Evolutionary conservation across 2,797 vertebrate genomes (phyloP).

Genomic region (Myotis myotis): DNA sequence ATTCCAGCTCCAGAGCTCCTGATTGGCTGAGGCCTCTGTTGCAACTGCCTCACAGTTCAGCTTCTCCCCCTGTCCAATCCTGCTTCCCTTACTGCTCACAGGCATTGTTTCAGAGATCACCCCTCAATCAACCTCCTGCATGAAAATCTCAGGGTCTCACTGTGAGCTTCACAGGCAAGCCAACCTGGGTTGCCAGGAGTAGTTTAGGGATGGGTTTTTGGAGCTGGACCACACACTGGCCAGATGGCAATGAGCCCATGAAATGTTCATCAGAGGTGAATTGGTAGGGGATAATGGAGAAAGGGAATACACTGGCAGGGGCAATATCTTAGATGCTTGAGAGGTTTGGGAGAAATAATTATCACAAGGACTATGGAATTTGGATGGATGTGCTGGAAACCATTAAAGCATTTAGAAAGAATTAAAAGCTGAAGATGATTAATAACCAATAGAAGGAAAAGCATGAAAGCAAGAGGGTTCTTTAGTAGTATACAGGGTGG

Average conservation of each 20-base stretch:
- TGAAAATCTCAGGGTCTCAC: background rate
- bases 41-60: background rate
- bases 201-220: background rate
- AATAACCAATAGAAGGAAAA: background rate
- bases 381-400: background rate
- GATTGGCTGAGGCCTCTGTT: background rate
- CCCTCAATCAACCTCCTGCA: background rate
- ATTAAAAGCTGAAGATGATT: background rate
- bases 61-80: background rate
- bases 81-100: background rate
- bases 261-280: background rate
- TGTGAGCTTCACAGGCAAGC: background rate
- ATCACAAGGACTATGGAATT: background rate
- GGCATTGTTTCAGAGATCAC: background rate
- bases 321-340: background rate
- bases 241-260: background rate
- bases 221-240: background rate
- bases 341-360: slow-evolving; percentile 1
- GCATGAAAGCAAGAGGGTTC: background rate
- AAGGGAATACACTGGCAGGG: background rate
- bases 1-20: background rate
- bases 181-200: background rate
- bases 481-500: background rate
- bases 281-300: background rate
- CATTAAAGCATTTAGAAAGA: slow-evolving; percentile 26